Conservation (phyloP, 2,113 vertebrate genomes). For the Hassar affinis region DNA sequence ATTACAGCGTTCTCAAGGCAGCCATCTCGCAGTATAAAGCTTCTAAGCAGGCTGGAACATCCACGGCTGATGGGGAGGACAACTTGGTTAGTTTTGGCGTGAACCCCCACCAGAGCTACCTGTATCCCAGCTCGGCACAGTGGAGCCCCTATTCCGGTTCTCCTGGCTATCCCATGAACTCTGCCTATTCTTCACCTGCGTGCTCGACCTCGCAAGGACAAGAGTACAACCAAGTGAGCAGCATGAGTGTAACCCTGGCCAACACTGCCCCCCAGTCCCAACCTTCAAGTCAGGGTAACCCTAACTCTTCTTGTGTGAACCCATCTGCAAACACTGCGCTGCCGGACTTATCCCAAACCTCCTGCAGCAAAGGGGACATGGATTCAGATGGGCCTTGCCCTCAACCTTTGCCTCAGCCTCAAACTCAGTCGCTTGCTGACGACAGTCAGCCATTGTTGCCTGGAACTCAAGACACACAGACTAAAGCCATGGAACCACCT, state of each 20-base stretch:
- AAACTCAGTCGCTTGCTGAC: background rate
- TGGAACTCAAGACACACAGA: conserved; percentile 37
- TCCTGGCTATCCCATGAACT: conserved; percentile 65
- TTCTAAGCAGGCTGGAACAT: conserved; percentile 58
- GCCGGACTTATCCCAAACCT: background rate
- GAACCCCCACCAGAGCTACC: conserved; percentile 93
- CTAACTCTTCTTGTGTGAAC: conserved; percentile 27
- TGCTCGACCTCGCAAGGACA: conserved; percentile 31
- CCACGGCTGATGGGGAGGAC: conserved; percentile 59
- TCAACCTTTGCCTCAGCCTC: conserved; percentile 18
- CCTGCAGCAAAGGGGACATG: background rate
- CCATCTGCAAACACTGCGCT: conserved; percentile 12
- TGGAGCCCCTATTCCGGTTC: conserved; percentile 70
- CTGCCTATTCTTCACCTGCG: conserved; percentile 46
- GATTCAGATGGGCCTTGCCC: conserved; percentile 23
- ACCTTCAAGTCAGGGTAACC: conserved; percentile 3
- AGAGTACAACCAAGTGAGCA: conserved; percentile 42
- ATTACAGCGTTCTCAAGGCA: conserved; percentile 66
- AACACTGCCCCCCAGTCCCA: conserved; percentile 4
- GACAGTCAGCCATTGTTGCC: background rate
- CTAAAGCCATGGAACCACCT: conserved; percentile 51
- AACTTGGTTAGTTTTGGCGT: conserved; percentile 77
- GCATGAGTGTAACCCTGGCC: background rate
- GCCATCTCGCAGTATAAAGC: conserved; percentile 73
- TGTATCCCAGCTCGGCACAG: conserved; percentile 68